Evolutionary conservation across 2,888 invertebrate species (phyloP), one percentile per base, ranked within the genome.

Genomic region (Scrobipalpa costella): DNA sequence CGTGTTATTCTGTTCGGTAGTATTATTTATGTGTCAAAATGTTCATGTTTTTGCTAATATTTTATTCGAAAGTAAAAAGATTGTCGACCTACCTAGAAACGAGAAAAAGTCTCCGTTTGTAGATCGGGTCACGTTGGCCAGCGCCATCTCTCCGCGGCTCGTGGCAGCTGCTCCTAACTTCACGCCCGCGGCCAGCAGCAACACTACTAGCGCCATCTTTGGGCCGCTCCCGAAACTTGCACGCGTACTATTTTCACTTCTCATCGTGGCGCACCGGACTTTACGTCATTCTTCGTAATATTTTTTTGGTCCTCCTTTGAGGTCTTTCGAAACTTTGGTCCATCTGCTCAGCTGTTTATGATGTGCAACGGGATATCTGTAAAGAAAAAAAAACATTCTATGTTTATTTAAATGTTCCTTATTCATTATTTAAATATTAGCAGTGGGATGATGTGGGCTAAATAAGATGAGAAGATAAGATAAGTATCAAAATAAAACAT

Each of bases 41-140:
- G n/a, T n/a, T n/a, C n/a, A 7, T 17, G 5, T 50, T 11, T 50
- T 19, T 5, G 1, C n/a, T 47, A 15, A 47, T 8, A 19, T 21
- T 11, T 21, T 21, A 27, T 11, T 21, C 9, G n/a, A 55, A 55
- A 17, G 50, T 5, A 5, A 52, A 17, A 5, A 27, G 27, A 27
- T 3, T 3, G 27, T 27, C 27, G 5, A 62, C 85, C 84, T 71
- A 93, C 93, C 93, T 72, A 89, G 78, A 55, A 93, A 82, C 40
- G 92, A 87, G 75, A 94, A 94, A 60, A 93, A 81, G 80, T 94
- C 94, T 13, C 94, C 94, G 64, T 86, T 89, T 60, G 93, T 92
- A 67, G 92, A 91, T 71, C 94, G 88, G 8, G 93, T 94, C 59
- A 94, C 85, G 66, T 92, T 92, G 33, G 85, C 84, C 36, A 92